Evolutionary conservation across 2,888 invertebrate genomes (phyloP).

Genomic region (Macroteleia sp.): DNA sequence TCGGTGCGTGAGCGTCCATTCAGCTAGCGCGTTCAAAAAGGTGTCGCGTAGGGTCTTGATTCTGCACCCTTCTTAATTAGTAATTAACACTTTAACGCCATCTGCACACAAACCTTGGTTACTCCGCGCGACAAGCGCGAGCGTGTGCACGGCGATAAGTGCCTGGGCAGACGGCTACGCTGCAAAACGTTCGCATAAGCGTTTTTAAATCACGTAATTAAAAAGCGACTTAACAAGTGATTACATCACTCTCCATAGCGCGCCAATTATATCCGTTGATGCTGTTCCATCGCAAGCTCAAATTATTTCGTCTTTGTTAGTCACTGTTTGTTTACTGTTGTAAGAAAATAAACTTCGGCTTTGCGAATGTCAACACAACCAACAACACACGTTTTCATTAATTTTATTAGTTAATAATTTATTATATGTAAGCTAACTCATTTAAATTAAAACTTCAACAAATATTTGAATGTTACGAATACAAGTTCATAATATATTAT

Average conservation of each 20-base stretch:
- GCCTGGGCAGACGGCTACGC: constrained; percentile 48
- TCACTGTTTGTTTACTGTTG: too few relatives aligned
- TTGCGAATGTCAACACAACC: too few relatives aligned
- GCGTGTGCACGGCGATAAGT: constrained; percentile 32
- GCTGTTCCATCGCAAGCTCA: not conserved
- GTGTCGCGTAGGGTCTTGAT: constrained; percentile 80
- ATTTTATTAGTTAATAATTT: too few relatives aligned
- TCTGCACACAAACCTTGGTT: constrained; percentile 73
- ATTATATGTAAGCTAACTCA: too few relatives aligned
- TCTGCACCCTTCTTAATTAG: constrained; percentile 82
- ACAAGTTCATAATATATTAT: too few relatives aligned
- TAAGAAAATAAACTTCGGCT: too few relatives aligned
- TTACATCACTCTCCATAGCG: constrained; percentile 69
- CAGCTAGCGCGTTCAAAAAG: constrained; percentile 82
- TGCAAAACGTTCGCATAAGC: constrained; percentile 63
- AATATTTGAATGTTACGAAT: too few relatives aligned
- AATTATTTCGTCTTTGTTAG: too few relatives aligned
- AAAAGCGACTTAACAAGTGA: constrained; percentile 75
- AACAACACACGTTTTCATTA: too few relatives aligned
- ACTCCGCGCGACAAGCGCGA: constrained; percentile 24
- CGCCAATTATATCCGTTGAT: constrained; percentile 63
- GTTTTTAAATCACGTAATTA: constrained; percentile 75
- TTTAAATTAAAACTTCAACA: too few relatives aligned
- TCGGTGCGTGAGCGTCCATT: constrained; percentile 80
- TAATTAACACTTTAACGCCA: constrained; percentile 83